These are phyloP conservation scores for Dunckerocampus dactyliophorus DNA, from an alignment of 2,113 vertebrate species.

Conservation along the genomic window DNA sequence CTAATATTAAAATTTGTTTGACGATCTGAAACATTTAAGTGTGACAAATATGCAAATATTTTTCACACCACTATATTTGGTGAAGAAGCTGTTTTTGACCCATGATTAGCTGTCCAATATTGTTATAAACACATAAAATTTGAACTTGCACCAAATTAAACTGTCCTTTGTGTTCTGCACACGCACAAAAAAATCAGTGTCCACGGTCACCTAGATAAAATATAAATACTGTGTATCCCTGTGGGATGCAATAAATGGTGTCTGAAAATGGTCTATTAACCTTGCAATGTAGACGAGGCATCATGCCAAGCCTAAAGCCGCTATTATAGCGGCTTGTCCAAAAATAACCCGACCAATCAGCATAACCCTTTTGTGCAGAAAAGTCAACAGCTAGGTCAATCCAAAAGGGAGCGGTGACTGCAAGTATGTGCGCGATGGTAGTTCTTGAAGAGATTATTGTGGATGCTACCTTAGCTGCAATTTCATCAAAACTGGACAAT, in stretches of 20 bases:
- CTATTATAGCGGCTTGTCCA: neutral
- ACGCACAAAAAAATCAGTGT: neutral
- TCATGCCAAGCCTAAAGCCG: slow-evolving; percentile 3
- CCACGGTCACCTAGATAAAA: neutral
- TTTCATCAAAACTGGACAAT: neutral
- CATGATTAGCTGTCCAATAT: neutral
- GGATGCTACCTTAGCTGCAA: neutral
- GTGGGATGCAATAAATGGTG: slow-evolving; percentile 6
- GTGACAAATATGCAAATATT: too few relatives aligned
- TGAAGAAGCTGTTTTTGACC: neutral
- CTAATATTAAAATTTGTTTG: too few relatives aligned
- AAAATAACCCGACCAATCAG: slow-evolving; percentile 6
- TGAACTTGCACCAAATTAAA: neutral
- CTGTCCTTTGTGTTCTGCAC: neutral
- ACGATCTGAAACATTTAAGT: too few relatives aligned
- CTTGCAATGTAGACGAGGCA: slow-evolving; percentile 1
- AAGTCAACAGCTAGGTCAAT: too few relatives aligned
- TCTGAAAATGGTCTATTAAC: slow-evolving; percentile 6
- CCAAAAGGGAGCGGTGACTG: neutral
- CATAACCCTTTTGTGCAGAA: neutral
- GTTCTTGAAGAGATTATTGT: neutral
- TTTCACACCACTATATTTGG: too few relatives aligned
- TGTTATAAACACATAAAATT: neutral
- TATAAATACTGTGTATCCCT: neutral
- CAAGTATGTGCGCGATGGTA: neutral